Percentiles rank a stretch among this genome's conserved stretches.
phyloP scores from a whole-genome alignment of 2,113 vertebrate species.

The Myrmophylax atrothorax region DNA sequence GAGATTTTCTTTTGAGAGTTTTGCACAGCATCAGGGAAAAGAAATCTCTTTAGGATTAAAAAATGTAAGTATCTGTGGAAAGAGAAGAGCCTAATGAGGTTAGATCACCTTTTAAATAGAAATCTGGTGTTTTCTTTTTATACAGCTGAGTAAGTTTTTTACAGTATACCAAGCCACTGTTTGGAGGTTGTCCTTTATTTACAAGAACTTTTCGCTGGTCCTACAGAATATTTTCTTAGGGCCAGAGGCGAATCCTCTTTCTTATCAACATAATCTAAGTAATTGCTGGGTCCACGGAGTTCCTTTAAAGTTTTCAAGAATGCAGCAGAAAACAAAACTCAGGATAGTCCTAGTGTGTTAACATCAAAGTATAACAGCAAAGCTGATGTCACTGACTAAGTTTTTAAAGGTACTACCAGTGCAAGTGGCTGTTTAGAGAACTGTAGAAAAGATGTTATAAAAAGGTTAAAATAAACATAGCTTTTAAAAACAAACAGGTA shows the following conservation, averaged over 20 bases:
- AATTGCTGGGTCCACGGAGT: not conserved
- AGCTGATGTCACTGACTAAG: not conserved
- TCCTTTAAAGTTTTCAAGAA: not conserved
- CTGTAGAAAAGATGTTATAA: not conserved
- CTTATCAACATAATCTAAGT: not conserved
- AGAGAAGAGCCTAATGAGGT: not conserved
- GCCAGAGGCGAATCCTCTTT: not conserved
- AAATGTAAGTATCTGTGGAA: not conserved
- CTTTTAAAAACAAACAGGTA: not conserved
- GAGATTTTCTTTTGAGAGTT: not conserved
- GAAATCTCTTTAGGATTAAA: not conserved
- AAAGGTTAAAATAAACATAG: not conserved
- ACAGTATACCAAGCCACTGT: not conserved
- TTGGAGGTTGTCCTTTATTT: not conserved
- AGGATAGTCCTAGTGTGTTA: not conserved
- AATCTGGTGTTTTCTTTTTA: not conserved
- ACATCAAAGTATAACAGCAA: not conserved
- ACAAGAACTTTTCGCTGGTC: not conserved
- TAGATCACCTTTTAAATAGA: not conserved
- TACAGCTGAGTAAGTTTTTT: not conserved
- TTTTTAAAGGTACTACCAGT: not conserved
- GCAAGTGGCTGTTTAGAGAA: not conserved
- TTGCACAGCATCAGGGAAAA: not conserved
- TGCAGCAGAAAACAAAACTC: not conserved
- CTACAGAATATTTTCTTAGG: not conserved